Conservation (phyloP, 2,113 vertebrate genomes). For the Prionailurus viverrinus region DNA sequence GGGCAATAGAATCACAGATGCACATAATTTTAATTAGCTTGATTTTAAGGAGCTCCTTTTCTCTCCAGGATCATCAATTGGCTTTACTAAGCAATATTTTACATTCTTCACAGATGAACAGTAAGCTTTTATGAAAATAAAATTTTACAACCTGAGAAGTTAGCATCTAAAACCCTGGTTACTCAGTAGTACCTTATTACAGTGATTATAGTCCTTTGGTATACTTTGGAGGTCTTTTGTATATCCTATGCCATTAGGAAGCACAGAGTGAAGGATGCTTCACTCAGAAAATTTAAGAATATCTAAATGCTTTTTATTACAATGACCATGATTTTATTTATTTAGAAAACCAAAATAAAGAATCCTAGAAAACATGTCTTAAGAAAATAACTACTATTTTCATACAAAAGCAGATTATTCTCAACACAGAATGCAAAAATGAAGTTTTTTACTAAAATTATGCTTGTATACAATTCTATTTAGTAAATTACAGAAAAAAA, state of each 20-base stretch:
- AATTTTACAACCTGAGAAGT: conserved; percentile 1
- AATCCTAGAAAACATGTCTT: neutral
- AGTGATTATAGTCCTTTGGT: neutral
- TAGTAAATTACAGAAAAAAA: conserved; percentile 10
- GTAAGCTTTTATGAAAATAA: conserved; percentile 2
- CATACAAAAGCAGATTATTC: conserved; percentile 13
- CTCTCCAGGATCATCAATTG: neutral
- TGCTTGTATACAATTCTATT: neutral
- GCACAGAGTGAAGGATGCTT: neutral
- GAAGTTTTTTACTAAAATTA: neutral
- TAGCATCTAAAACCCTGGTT: neutral
- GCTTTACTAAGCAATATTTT: neutral
- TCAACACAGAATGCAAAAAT: neutral
- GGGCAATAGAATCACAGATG: neutral
- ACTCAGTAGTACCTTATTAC: neutral
- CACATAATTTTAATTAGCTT: neutral
- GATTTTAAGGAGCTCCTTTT: neutral
- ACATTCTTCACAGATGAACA: neutral
- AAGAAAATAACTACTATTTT: neutral
- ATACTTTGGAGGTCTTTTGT: neutral
- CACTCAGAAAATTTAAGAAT: neutral
- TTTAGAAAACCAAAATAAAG: conserved; percentile 5
- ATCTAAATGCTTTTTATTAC: neutral
- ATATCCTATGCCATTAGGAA: neutral
- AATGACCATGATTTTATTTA: neutral